Base-by-base conservation (phyloP, 2,888 invertebrate species). In the Melieria crassipennis region DNA sequence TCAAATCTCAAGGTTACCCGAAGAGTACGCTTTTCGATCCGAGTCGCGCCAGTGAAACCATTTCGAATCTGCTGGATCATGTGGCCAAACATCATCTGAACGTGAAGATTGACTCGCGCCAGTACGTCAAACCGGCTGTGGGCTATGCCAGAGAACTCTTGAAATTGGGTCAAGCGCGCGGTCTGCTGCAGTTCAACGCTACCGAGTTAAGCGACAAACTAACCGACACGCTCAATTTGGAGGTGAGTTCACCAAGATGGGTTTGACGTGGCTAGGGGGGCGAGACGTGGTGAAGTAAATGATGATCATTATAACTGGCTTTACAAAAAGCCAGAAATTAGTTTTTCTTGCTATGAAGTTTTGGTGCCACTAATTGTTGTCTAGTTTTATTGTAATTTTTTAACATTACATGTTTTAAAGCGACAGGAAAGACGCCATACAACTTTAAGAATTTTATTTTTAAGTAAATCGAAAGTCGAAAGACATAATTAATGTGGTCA, bases 221-320 rank as follows among this genome's bases (percentile, higher is more conserved):
- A 73, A 93, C 94, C 0, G 93, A 94, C 82, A 92, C 93, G 1
- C 89, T 95, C 65, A 95, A 95, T 85, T 87, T 94, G 80, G 94
- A 95, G 86, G 87, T 86, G 79, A 78, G 79, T 67, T 13, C 7
- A 52, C 13, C 11, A 5, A 30, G 30, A 30, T 30, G 2, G 30
- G 30, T 30, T 30, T 30, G 30, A 30, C 0, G 30, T 1, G 30
- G 30, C 30, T 30, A 30, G 30, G 48, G 13, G 13, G 10, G 10
- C 5, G 43, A 10, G 7, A 9, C n/a, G 48, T 42, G 13, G 56
- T 46, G 30, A 45, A 11, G 50, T 30, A 30, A 30, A 30, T 30
- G 30, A 30, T 30, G 30, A 30, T 30, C 3, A 30, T 30, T 30
- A 30, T 30, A 1, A 30, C 30, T 30, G 30, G 30, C 30, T 30